A percentile compares a stretch with the other conserved stretches of the same genome.
These are phyloP conservation scores for Taenaris catops DNA, from an alignment of 2,888 invertebrate species.

Conservation along the genomic window DNA sequence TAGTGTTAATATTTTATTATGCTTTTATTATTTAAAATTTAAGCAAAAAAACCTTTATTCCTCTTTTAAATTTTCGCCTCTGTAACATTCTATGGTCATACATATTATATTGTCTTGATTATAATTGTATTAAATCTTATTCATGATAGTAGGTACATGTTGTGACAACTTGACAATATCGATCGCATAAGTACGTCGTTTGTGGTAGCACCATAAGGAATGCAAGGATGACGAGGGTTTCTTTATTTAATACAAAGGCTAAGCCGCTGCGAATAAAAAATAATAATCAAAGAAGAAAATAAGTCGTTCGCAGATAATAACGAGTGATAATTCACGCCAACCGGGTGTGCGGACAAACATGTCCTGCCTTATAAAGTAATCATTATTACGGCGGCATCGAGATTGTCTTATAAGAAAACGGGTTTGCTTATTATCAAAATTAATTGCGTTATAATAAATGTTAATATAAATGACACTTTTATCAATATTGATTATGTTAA, in stretches of 20 bases:
- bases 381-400: constrained; percentile 22
- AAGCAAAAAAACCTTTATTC: too few species aligned
- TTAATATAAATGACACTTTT: constrained; percentile 4
- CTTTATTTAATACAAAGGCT: constrained; percentile 67
- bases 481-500: constrained; percentile 3
- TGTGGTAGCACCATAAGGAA: constrained; percentile 39
- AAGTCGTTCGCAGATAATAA: constrained; percentile 55
- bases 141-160: too few species aligned
- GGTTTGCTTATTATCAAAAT: constrained; percentile 15
- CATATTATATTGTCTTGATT: too few species aligned
- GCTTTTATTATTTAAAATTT: too few species aligned
- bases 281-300: constrained; percentile 24
- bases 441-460: constrained; percentile 13
- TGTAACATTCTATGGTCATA: too few species aligned
- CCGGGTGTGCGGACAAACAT: constrained; percentile 17
- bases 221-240: constrained; percentile 48
- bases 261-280: constrained; percentile 42
- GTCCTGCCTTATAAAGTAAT: constrained; percentile 28
- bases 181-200: too few species aligned
- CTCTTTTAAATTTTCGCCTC: too few species aligned
- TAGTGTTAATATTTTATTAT: too few species aligned
- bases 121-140: too few species aligned
- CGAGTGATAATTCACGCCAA: constrained; percentile 53
- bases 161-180: too few species aligned
- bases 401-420: constrained; percentile 6